These are phyloP conservation scores for Crypturellus undulatus DNA, from an alignment of 2,113 vertebrate genomes.

Conservation along the genomic window DNA sequence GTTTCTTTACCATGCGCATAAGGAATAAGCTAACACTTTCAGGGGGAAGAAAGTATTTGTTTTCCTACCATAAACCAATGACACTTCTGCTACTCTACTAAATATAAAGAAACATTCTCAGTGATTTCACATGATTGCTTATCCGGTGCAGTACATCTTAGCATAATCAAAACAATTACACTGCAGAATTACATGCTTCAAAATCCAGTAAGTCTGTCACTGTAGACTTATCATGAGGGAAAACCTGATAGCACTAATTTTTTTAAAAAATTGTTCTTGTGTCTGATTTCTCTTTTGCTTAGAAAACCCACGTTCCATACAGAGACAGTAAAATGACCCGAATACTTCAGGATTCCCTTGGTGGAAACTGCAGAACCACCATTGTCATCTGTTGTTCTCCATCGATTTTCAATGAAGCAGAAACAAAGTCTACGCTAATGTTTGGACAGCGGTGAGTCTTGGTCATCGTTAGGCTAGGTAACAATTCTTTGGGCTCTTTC, in stretches of 20 bases:
- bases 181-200: not conserved
- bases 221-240: accelerated
- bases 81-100: not conserved
- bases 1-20: not conserved
- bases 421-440: slow-evolving; percentile 95
- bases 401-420: slow-evolving; percentile 91
- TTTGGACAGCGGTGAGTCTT: slow-evolving; percentile 91
- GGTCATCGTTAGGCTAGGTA: accelerated
- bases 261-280: not conserved
- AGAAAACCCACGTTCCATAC: slow-evolving; percentile 95
- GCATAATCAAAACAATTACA: not conserved
- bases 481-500: accelerated
- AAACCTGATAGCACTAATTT: accelerated
- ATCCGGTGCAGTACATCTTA: not conserved
- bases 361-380: slow-evolving; percentile 94
- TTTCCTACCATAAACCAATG: not conserved
- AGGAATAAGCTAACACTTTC: not conserved
- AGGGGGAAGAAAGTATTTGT: not conserved
- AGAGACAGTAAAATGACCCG: slow-evolving; percentile 97
- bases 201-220: not conserved
- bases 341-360: slow-evolving; percentile 94
- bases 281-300: not conserved
- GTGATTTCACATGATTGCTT: not conserved
- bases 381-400: slow-evolving; percentile 96
- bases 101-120: not conserved